Evolutionary conservation across 1,140 invertebrate species (phyloP), one percentile per base, ranked within the genome.

Genomic region (Lordiphosa collinella): DNA sequence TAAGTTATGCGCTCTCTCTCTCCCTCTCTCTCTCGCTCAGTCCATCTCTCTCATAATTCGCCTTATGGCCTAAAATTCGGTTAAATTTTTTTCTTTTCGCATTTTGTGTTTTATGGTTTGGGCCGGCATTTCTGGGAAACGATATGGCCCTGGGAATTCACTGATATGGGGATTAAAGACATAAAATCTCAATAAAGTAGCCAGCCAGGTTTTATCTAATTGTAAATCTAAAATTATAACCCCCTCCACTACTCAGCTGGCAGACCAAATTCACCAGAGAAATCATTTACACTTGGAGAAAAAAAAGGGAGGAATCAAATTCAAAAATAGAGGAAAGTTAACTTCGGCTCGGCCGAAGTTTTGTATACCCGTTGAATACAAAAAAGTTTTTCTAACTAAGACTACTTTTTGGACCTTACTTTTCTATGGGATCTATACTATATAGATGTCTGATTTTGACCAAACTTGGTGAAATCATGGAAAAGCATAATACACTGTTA

Each of bases 171-270:
- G 76, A 67, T 84, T 84, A 76, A 84, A 49, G 56, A 84, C 78
- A 84, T 84, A 84, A 84, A 84, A 84, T 84, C 72, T 84, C 78
- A 84, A 84, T 84, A 84, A 82, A 84, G 78, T 72, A 76, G 72
- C 54, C 14, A 25, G 31, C 13, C 41, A 36, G 22, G 64, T 84
- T 65, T 84, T 84, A 84, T 84, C 78, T 84, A 84, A 84, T 84
- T 84, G 78, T 84, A 84, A 73, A 84, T 84, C 78, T 84, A 65
- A 72, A 82, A 62, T 50, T 59, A 51, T 56, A 65, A 47, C 52
- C 71, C 43, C 38, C 36, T 29, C 50, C 50, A 25, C 22, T 4
- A 7, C 22, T 6, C 6, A 1, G 22, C 22, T 61, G 29, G 55
- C 54, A 47, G 55, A 35, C 40, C 29, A 36, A 59, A 66, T 56